Conservation (phyloP, 2,797 vertebrate genomes). For the Microhierax caerulescens region DNA sequence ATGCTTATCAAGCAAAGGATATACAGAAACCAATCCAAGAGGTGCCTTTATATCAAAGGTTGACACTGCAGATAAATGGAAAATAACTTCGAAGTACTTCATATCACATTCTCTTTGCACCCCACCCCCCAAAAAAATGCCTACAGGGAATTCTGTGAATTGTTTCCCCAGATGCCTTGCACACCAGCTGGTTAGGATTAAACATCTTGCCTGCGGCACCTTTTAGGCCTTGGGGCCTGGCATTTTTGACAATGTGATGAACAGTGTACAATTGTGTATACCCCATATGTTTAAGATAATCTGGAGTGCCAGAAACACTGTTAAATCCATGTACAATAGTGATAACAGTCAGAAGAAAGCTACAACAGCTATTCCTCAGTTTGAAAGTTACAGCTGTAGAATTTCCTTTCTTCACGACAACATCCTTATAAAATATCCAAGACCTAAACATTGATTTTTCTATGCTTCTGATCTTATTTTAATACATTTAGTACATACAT, state of each 20-base stretch:
- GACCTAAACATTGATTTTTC: background rate
- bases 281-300: background rate
- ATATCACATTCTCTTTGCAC: background rate
- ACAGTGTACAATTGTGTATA: background rate
- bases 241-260: constrained; percentile 8
- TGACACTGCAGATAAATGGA: background rate
- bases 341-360: background rate
- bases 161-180: constrained; percentile 24
- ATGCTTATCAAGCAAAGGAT: background rate
- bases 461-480: background rate
- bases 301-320: background rate
- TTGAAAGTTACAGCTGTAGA: background rate
- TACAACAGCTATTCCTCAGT: background rate
- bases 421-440: background rate
- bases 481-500: background rate
- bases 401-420: background rate
- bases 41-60: background rate
- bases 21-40: background rate
- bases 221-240: background rate
- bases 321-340: background rate
- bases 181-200: constrained; percentile 47
- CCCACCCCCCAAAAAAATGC: background rate
- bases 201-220: constrained; percentile 4
- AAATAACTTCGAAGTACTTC: constrained; percentile 4
- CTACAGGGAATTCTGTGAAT: constrained; percentile 27